These are phyloP conservation scores for Xestia rhomboidea DNA, from an alignment of 2,888 invertebrate species.

Conservation along the genomic window DNA sequence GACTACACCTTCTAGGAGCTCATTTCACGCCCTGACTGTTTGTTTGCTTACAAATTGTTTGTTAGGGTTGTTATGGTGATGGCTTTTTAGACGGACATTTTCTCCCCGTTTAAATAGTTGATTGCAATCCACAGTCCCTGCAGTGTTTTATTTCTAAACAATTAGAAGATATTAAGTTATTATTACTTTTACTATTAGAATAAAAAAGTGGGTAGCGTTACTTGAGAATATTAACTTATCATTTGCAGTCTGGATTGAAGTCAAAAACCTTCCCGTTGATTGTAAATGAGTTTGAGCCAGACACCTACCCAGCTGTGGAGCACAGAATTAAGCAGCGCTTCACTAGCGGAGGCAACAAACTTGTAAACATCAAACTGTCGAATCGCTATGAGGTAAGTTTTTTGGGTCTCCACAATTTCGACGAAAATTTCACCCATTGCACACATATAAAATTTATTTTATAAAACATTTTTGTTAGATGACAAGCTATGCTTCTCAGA, in stretches of 20 bases:
- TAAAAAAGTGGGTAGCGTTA: not conserved
- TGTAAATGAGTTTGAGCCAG: constrained; percentile 92
- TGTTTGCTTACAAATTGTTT: not conserved
- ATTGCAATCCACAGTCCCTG: not conserved
- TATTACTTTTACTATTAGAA: no score
- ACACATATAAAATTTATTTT: not conserved
- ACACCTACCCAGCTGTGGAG: constrained; percentile 90
- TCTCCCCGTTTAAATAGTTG: not conserved
- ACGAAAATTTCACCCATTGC: not conserved
- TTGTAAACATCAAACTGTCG: constrained; percentile 92
- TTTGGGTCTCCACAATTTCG: not conserved
- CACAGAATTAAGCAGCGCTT: constrained; percentile 91
- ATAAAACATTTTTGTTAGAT: not conserved
- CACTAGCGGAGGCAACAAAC: constrained; percentile 90
- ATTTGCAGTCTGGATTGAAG: constrained; percentile 82
- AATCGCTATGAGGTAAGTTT: constrained; percentile 91
- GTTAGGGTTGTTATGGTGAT: not conserved
- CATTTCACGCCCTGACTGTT: not conserved
- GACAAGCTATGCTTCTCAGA: not conserved
- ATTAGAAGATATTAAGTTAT: not conserved
- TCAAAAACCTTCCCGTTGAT: constrained; percentile 90
- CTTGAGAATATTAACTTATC: not conserved
- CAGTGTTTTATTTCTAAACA: not conserved
- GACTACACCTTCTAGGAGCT: no score
- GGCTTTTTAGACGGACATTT: no score